Evolutionary conservation across 2,797 vertebrate genomes (phyloP), one percentile per base, ranked within the genome.

Genomic region (Oreochromis grahami): DNA sequence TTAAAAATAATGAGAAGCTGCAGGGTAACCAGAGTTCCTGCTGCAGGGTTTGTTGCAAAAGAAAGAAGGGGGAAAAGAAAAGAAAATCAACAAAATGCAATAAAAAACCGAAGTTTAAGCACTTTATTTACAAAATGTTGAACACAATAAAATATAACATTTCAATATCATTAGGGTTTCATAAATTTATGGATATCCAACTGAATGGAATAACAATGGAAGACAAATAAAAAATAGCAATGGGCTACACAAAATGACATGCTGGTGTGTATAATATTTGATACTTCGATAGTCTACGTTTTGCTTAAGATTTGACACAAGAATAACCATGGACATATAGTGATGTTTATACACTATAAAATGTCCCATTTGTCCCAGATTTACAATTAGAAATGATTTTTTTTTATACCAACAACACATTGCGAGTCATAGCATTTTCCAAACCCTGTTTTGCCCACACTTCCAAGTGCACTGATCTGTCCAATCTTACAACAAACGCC

Each of bases 81-180:
- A 34, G 6, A 56, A 80, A 86, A 74, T 29, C 63, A 85, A 82
- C 77, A 82, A 90, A 87, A 91, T 82, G 15, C 83, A 89, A 92
- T 89, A 32, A 82, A 81, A 81, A 58, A 84, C 41, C 82, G 94
- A 93, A 95, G 92, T 96, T 96, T 97, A 93, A 96, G 93, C 96
- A 96, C 95, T 97, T 97, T 97, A 97, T 97, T 97, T 97, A 97
- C 96, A 97, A 97, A 97, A 97, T 96, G 96, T 96, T 96, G 92
- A 96, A 97, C 96, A 97, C 96, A 97, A 96, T 96, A 97, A 97
- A 97, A 97, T 97, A 97, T 95, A 97, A 97, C 96, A 97, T 97
- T 97, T 97, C 95, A 91, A 95, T 96, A 97, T 96, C 93, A 95
- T 96, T 95, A 95, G 93, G 93, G 95, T 95, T 96, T 96, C 91